Evolutionary conservation across 2,888 invertebrate genomes (phyloP).

Genomic region (Papilio gigon): DNA sequence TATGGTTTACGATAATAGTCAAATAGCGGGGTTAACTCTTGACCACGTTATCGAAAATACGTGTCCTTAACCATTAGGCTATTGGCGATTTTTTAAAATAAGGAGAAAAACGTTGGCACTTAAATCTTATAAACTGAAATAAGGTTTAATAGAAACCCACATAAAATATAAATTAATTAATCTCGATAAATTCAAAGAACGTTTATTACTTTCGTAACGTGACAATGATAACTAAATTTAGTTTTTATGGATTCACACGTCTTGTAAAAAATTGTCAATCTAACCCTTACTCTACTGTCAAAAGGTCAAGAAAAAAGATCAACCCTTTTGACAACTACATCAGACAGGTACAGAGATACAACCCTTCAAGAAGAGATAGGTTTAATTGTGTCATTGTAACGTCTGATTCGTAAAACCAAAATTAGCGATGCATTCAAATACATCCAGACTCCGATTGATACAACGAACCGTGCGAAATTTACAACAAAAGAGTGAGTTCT

Average conservation of each 20-base stretch:
- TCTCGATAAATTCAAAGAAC: neutral
- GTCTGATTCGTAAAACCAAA: slow-evolving; percentile 66
- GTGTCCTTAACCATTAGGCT: too few species aligned
- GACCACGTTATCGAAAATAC: too few species aligned
- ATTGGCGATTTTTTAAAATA: too few species aligned
- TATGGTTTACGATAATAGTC: too few species aligned
- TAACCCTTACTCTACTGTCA: slow-evolving; percentile 52
- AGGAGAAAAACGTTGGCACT: too few species aligned
- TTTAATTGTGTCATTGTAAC: slow-evolving; percentile 60
- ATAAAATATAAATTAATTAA: neutral
- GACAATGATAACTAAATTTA: neutral
- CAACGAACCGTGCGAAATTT: slow-evolving; percentile 81
- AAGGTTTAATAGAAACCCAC: neutral
- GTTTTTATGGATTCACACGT: slow-evolving; percentile 59
- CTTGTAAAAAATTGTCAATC: slow-evolving; percentile 55
- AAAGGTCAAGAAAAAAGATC: slow-evolving; percentile 71
- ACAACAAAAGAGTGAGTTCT: slow-evolving; percentile 54
- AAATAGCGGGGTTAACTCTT: too few species aligned
- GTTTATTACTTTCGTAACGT: slow-evolving; percentile 2
- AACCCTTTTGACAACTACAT: slow-evolving; percentile 66
- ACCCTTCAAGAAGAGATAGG: slow-evolving; percentile 63
- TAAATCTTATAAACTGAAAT: neutral
- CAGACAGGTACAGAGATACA: slow-evolving; percentile 68
- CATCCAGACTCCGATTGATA: slow-evolving; percentile 59
- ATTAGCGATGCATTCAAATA: slow-evolving; percentile 78